Conservation (phyloP, 2,888 invertebrate species). For the Bedellia somnulentella region DNA sequence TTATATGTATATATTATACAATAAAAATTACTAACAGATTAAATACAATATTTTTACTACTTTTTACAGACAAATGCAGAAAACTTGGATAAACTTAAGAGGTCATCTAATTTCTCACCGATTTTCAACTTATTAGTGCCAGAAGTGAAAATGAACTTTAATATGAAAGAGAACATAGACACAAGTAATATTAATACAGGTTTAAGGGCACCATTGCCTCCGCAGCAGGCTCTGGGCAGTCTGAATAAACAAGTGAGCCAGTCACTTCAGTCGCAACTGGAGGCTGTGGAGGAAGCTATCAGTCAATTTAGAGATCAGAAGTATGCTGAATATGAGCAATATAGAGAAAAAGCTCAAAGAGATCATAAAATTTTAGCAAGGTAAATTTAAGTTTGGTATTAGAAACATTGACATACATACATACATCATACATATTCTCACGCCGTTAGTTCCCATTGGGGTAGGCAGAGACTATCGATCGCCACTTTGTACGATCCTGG, state of each 20-base stretch:
- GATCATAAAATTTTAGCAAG: slow-evolving; percentile 71
- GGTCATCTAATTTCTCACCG: slow-evolving; percentile 68
- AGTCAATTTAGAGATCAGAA: slow-evolving; percentile 74
- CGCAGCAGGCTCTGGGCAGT: slow-evolving; percentile 57
- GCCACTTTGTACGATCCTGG: no score
- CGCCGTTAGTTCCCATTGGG: no score
- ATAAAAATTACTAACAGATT: no score
- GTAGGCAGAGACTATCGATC: no score
- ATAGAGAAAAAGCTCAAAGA: slow-evolving; percentile 70
- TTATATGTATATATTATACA: no score
- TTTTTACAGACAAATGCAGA: slow-evolving; percentile 59
- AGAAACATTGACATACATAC: no score
- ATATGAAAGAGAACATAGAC: slow-evolving; percentile 50
- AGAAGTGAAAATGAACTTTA: slow-evolving; percentile 50
- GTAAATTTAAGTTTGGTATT: slow-evolving; percentile 28
- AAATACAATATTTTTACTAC: no score
- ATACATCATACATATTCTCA: no score
- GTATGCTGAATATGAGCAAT: slow-evolving; percentile 72
- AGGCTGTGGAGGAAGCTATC: slow-evolving; percentile 73
- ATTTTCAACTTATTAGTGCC: slow-evolving; percentile 71
- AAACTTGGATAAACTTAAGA: slow-evolving; percentile 62
- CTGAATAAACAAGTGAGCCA: slow-evolving; percentile 70
- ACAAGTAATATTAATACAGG: slow-evolving; percentile 33
- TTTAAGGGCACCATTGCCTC: slow-evolving; percentile 38
- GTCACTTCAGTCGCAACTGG: slow-evolving; percentile 69